Evolutionary conservation across 1,140 invertebrate genomes (phyloP).

Genomic region (Holotrichia oblita): DNA sequence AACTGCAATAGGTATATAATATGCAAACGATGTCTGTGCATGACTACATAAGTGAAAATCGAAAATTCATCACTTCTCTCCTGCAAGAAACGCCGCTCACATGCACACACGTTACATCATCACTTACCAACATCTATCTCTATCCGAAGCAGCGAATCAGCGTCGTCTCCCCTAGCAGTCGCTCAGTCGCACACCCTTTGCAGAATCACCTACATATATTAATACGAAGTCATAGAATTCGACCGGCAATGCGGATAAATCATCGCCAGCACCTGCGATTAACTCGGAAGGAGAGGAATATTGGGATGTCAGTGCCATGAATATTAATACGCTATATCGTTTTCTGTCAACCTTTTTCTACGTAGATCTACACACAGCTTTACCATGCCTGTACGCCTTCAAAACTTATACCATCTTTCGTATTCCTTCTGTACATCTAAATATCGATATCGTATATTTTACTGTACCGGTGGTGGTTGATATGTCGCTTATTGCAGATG

Average conservation of each 20-base stretch:
- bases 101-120: neutral
- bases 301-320: slow-evolving; percentile 22
- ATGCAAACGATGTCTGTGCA: too few relatives aligned
- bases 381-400: too few relatives aligned
- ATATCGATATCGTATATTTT: too few relatives aligned
- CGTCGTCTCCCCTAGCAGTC: neutral
- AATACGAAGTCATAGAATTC: slow-evolving; percentile 17
- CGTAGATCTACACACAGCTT: neutral
- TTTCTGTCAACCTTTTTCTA: neutral
- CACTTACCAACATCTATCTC: neutral
- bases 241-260: slow-evolving; percentile 25
- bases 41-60: too few relatives aligned
- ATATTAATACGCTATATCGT: slow-evolving; percentile 20
- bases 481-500: too few relatives aligned
- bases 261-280: slow-evolving; percentile 21
- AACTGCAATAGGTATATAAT: too few relatives aligned
- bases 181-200: neutral
- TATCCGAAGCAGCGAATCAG: neutral
- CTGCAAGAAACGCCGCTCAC: neutral
- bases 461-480: too few relatives aligned
- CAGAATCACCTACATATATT: neutral
- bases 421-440: too few relatives aligned
- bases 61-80: too few relatives aligned
- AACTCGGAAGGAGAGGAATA: slow-evolving; percentile 18
- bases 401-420: too few relatives aligned